Conservation (phyloP, 2,888 invertebrate species). For the Drosophila kambysellisi region DNA sequence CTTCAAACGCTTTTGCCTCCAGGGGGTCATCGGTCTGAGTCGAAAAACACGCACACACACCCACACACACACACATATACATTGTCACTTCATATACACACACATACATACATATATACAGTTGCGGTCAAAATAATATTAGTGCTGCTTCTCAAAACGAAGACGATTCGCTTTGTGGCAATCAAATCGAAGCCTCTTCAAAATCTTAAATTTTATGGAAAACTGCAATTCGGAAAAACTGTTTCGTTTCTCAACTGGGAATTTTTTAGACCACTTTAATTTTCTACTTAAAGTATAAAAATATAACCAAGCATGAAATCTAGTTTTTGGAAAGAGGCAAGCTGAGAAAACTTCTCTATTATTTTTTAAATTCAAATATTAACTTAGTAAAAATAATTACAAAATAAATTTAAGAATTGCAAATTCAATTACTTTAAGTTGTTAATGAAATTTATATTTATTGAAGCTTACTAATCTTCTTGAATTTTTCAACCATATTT, state of each 20-base stretch:
- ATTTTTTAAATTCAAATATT: background rate
- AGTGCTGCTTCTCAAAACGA: background rate
- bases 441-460: background rate
- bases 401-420: background rate
- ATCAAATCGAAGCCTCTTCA: background rate
- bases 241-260: background rate
- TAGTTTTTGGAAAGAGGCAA: background rate
- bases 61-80: constrained; percentile 9
- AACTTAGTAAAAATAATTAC: background rate
- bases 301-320: background rate
- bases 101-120: constrained; percentile 6
- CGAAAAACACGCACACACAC: constrained; percentile 21
- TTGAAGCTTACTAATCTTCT: background rate
- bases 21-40: constrained; percentile 48
- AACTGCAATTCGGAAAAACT: background rate
- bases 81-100: background rate
- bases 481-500: background rate
- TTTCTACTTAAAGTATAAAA: background rate
- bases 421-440: background rate
- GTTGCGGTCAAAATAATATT: background rate
- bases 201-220: background rate
- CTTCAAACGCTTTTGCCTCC: constrained; percentile 45
- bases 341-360: background rate
- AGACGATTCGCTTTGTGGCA: background rate
- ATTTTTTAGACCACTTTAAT: background rate